These are phyloP conservation scores for Panulirus ornatus DNA, from an alignment of 1,140 invertebrate species.

Conservation along the genomic window DNA sequence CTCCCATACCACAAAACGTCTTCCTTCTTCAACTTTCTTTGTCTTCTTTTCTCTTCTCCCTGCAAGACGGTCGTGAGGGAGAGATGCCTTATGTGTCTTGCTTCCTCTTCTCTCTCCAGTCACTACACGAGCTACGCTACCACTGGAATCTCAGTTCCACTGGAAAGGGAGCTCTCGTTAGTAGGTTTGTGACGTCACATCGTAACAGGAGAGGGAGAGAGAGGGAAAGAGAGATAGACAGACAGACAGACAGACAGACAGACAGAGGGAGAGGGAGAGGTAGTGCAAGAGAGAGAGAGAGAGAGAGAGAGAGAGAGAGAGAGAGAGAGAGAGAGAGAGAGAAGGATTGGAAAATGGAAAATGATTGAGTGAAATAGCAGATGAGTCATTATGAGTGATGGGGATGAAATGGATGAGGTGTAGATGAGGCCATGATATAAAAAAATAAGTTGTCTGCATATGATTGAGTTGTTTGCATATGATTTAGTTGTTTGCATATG, in stretches of 20 bases:
- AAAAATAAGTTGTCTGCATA: too few relatives aligned
- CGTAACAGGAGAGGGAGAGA: neutral
- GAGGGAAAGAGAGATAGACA: too few relatives aligned
- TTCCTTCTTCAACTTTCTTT: neutral
- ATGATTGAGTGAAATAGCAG: too few relatives aligned
- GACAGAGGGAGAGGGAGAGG: neutral
- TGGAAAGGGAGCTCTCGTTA: neutral
- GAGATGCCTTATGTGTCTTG: neutral
- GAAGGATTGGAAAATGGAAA: neutral
- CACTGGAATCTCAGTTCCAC: neutral
- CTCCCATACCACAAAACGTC: neutral
- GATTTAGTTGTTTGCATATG: too few relatives aligned
- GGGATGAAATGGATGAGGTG: too few relatives aligned
- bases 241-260: too few relatives aligned
- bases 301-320: neutral
- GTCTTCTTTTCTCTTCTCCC: neutral
- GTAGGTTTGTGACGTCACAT: neutral
- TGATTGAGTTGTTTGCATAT: too few relatives aligned
- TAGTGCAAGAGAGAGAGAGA: neutral
- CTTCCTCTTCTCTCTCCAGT: neutral
- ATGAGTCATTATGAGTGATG: too few relatives aligned
- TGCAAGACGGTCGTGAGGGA: neutral
- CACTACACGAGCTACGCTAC: neutral
- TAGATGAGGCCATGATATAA: too few relatives aligned
- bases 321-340: constrained; percentile 15